Evolutionary conservation across 92 coral and sea anemone species (phyloP).

Genomic region (Chrysogorgia sp.): DNA sequence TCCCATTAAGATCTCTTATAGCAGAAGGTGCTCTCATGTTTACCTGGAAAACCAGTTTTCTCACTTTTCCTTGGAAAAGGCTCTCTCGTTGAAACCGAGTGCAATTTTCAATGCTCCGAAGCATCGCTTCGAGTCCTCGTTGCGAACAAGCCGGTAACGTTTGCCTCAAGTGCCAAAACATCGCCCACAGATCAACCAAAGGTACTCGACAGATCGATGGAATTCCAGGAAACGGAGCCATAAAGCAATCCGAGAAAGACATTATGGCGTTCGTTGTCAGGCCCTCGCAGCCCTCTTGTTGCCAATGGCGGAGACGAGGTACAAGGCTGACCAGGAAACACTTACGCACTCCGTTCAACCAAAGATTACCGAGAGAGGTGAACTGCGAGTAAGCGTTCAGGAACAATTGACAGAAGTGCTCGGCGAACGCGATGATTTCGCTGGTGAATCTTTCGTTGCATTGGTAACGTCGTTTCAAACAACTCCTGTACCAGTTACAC

Average conservation of each 20-base stretch:
- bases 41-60: constrained; percentile 27
- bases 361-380: not conserved
- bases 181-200: constrained; percentile 22
- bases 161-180: constrained; percentile 37
- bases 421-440: constrained; percentile 4
- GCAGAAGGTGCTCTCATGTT: not conserved
- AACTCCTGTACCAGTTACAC: constrained; percentile 24
- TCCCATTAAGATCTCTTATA: not conserved
- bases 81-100: constrained; percentile 5
- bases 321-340: constrained; percentile 31
- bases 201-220: constrained; percentile 17
- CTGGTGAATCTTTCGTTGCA: not conserved
- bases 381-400: constrained; percentile 27
- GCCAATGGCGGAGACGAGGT: constrained; percentile 26
- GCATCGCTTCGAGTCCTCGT: not conserved
- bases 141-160: constrained; percentile 1
- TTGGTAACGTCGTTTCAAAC: not conserved
- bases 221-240: constrained; percentile 24
- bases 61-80: constrained; percentile 5
- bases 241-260: constrained; percentile 1
- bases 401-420: constrained; percentile 7
- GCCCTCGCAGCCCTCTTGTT: not conserved
- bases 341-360: constrained; percentile 30
- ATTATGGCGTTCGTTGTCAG: constrained; percentile 10
- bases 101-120: constrained; percentile 11